Evolutionary conservation across 1,140 invertebrate species (phyloP).

Genomic region (Caenorhabditis remanei): DNA sequence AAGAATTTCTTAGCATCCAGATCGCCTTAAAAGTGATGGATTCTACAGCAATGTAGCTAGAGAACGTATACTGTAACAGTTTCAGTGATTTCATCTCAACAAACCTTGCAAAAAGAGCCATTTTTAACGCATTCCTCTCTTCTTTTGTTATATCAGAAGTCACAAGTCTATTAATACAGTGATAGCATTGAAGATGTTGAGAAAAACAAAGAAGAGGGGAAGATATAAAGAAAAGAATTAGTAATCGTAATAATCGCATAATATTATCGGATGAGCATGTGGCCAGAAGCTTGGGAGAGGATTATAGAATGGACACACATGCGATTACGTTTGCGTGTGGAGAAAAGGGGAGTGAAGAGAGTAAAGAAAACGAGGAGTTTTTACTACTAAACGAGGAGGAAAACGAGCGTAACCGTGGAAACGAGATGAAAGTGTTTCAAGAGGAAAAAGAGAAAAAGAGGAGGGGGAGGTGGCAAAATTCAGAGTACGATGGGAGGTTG

Average conservation of each 20-base stretch:
- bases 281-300: not conserved
- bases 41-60: too few species aligned
- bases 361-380: not conserved
- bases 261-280: slow-evolving; percentile 52
- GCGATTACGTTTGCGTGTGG: slow-evolving; percentile 44
- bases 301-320: slow-evolving; percentile 18
- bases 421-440: not conserved
- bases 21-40: too few species aligned
- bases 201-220: slow-evolving; percentile 5
- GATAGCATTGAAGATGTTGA: slow-evolving; percentile 38
- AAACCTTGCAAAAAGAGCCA: slow-evolving; percentile 12
- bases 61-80: too few species aligned
- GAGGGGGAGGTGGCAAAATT: too few species aligned
- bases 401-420: not conserved
- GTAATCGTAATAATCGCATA: slow-evolving; percentile 34
- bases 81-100: not conserved
- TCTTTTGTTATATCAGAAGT: slow-evolving; percentile 2
- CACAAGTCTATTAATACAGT: slow-evolving; percentile 3
- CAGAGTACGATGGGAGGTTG: too few species aligned
- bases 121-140: slow-evolving; percentile 8
- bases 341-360: not conserved
- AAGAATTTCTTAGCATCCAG: too few species aligned
- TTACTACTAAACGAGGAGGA: not conserved
- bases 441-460: too few species aligned
- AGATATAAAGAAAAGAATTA: not conserved